phyloP scores from a whole-genome alignment of 2,113 vertebrate genomes.

The Protobothrops flavoviridis region DNA sequence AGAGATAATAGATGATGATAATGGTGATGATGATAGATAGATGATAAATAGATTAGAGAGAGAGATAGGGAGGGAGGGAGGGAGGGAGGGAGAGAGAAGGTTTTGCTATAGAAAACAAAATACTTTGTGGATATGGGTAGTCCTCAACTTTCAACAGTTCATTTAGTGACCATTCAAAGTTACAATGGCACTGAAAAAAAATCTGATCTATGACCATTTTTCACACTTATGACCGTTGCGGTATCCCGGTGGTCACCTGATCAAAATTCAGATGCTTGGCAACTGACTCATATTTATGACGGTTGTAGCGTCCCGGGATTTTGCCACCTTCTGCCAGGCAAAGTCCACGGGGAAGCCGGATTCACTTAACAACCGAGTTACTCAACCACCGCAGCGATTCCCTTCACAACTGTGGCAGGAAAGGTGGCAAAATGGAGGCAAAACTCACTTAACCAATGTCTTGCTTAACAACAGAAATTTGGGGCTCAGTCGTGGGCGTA shows the following conservation, averaged over 20 bases:
- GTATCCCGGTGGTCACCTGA: neutral
- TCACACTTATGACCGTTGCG: neutral
- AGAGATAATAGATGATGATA: no score
- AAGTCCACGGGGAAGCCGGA: neutral
- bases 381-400: no score
- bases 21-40: no score
- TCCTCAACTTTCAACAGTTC: neutral
- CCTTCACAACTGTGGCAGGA: no score
- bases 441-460: neutral
- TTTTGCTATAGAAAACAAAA: conserved; percentile 13
- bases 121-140: neutral
- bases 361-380: neutral
- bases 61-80: no score
- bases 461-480: neutral
- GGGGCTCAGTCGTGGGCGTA: accelerated
- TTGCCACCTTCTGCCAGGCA: neutral
- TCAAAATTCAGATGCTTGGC: neutral
- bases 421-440: neutral
- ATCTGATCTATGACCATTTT: no score
- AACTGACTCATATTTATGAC: neutral
- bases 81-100: neutral
- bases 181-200: neutral
- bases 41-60: no score
- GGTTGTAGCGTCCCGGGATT: neutral
- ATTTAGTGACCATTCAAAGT: neutral